Evolutionary conservation across 2,888 invertebrate species (phyloP), one percentile per base, ranked within the genome.

Genomic region (Microctonus brassicae): DNA sequence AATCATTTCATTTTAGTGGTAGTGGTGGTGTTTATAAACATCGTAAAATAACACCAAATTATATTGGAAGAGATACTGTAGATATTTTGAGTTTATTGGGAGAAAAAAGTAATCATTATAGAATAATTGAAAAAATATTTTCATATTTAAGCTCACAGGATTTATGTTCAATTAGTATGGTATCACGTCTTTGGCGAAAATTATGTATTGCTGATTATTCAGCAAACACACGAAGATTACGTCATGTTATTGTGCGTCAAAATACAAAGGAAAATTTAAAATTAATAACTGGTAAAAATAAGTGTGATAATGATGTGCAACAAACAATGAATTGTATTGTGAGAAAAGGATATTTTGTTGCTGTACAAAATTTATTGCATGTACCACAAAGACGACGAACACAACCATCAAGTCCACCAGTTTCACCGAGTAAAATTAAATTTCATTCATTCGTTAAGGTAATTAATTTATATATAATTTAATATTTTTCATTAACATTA

Each of bases 371-470:
- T 74, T 76, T 86, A 22, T 70, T 85, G 0, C 78, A 79, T 33
- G 74, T 74, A 2, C 81, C 82, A 1, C 74, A 76, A 3, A 78
- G 79, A 13, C 69, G 63, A 53, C 65, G 69, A 66, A 64, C 76
- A 10, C 80, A 81, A 39, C 84, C 87, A 0, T 81, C 75, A 52
- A 88, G 88, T 75, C 88, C 88, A 24, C 88, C 88, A 1, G 87
- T 88, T 7, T 88, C 88, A 3, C 88, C 88, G 0, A 85, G 86
- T 73, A 88, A 88, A 84, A 81, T 84, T 64, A 86, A 87, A 69
- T 88, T 88, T 70, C 86, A 88, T 61, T 86, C 87, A 1, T 88
- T 86, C 66, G 84, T 87, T 65, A 88, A 88, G 87, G 88, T 88
- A 76, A 81, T 42, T 36, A 34, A 24, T 65, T 72, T 1, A 24